Conservation (phyloP, 2,113 vertebrate genomes). For the Dicentrarchus labrax region DNA sequence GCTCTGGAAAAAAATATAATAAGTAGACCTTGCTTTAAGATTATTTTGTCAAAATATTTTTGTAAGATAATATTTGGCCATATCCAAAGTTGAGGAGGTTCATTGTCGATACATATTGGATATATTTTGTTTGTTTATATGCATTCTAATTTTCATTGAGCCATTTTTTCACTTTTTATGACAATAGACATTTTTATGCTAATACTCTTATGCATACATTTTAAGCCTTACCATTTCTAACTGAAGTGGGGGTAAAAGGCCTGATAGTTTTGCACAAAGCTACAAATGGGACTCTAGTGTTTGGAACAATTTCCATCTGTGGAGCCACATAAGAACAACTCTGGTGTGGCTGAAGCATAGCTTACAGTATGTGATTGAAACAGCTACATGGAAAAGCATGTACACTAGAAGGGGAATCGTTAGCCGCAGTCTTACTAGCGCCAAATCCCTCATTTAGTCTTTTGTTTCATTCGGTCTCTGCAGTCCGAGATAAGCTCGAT, state of each 20-base stretch:
- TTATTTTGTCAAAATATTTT: background rate
- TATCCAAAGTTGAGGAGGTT: background rate
- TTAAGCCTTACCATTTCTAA: background rate
- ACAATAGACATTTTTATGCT: background rate
- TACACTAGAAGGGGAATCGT: conserved; percentile 35
- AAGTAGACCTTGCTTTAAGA: too few relatives aligned
- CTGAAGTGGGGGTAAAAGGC: background rate
- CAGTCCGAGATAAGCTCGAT: conserved; percentile 67
- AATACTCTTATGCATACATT: background rate
- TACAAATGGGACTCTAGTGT: background rate
- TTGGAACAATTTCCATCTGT: background rate
- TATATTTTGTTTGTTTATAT: background rate
- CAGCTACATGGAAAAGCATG: conserved; percentile 29
- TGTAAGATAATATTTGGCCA: background rate
- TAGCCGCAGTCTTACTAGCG: conserved; percentile 45
- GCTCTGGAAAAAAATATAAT: too few relatives aligned
- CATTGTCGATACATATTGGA: too few relatives aligned
- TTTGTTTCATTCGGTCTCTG: conserved; percentile 68
- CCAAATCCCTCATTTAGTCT: conserved; percentile 62
- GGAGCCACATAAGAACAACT: conserved; percentile 9
- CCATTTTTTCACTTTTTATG: background rate
- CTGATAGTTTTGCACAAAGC: conserved; percentile 1
- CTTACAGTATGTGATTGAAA: conserved; percentile 23
- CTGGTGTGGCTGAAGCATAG: conserved; percentile 4
- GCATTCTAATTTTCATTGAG: background rate